Evolutionary conservation across 2,113 vertebrate species (phyloP).

Genomic region (Marcusenius ussheri): DNA sequence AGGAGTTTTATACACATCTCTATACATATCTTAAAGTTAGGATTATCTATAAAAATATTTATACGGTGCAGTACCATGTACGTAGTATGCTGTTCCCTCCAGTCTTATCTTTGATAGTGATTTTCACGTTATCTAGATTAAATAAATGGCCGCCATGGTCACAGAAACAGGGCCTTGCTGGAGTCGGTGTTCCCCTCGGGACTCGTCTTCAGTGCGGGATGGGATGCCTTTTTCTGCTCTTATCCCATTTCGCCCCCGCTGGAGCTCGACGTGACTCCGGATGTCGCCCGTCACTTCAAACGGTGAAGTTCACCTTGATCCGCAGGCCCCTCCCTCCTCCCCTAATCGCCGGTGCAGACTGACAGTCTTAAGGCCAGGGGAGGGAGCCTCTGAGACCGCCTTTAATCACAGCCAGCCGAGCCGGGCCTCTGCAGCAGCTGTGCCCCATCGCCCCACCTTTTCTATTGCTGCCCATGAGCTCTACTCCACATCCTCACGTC

Average conservation of each 20-base stretch:
- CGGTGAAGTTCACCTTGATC: not conserved
- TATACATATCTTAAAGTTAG: not conserved
- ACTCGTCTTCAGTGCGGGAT: not conserved
- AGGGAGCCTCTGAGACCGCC: not conserved
- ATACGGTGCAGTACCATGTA: no score
- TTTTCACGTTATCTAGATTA: not conserved
- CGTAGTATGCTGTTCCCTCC: not conserved
- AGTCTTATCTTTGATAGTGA: not conserved
- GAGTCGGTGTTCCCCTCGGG: not conserved
- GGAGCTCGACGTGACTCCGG: not conserved
- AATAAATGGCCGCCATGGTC: not conserved
- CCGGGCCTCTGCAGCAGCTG: slow-evolving; percentile 10
- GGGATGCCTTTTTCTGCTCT: not conserved
- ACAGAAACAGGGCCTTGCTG: not conserved
- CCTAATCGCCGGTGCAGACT: not conserved
- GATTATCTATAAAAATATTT: not conserved
- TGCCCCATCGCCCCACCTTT: slow-evolving; percentile 7
- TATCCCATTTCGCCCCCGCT: not conserved
- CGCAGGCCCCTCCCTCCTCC: not conserved
- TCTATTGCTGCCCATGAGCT: not conserved
- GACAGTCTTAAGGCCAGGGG: not conserved
- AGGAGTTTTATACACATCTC: not conserved
- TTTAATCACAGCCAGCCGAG: slow-evolving; percentile 7
- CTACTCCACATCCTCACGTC: slow-evolving; percentile 38
- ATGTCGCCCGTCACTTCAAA: slow-evolving; percentile 3